These are phyloP conservation scores for Sparus aurata DNA, from an alignment of 2,797 vertebrate species.

Conservation along the genomic window DNA sequence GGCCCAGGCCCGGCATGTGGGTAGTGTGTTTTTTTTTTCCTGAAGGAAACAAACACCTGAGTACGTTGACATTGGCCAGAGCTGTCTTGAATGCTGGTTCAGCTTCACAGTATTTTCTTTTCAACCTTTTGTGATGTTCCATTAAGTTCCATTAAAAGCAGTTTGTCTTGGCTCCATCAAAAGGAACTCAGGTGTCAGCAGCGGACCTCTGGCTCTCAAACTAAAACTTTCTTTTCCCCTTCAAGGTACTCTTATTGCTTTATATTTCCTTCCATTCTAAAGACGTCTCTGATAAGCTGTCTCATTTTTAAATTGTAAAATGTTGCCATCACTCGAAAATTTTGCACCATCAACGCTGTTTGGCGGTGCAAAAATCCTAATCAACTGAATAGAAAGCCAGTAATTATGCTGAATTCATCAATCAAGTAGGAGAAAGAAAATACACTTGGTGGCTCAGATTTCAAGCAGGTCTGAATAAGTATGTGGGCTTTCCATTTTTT, in stretches of 20 bases:
- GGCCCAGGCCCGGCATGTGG: neutral
- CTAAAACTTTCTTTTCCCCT: conserved; percentile 1
- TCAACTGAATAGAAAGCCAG: neutral
- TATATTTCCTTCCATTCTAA: conserved; percentile 31
- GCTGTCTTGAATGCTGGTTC: conserved; percentile 39
- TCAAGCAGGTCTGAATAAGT: neutral
- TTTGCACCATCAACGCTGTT: neutral
- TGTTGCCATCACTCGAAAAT: neutral
- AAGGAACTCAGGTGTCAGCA: conserved; percentile 58
- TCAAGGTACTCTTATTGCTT: conserved; percentile 46
- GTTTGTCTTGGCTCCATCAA: conserved; percentile 67
- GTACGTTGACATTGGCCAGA: conserved; percentile 40
- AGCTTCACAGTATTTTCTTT: conserved; percentile 45
- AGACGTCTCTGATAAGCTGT: conserved; percentile 24
- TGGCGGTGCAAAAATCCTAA: neutral
- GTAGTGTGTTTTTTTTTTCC: neutral
- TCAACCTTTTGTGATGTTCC: conserved; percentile 55
- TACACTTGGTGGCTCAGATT: conserved; percentile 5
- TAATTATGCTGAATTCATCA: conserved; percentile 1
- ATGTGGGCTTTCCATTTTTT: neutral
- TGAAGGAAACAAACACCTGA: conserved; percentile 43
- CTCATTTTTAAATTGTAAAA: neutral
- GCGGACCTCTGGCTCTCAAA: conserved; percentile 47
- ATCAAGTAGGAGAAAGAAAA: neutral
- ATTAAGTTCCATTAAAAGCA: conserved; percentile 67